Conservation (phyloP, 1,140 invertebrate genomes). For the Cotesia vestalis region DNA sequence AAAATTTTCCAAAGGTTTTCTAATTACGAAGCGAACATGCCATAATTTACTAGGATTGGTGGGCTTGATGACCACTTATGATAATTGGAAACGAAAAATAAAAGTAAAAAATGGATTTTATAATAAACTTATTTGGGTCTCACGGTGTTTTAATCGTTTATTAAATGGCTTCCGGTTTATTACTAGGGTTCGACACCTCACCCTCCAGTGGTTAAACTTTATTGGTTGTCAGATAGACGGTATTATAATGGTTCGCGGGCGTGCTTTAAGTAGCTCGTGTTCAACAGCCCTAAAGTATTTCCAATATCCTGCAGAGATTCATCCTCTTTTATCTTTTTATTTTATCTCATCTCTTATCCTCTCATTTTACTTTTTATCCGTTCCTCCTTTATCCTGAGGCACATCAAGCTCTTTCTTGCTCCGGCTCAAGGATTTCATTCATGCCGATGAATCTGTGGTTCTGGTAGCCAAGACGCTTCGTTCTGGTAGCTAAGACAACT, state of each 20-base stretch:
- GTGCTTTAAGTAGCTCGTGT: slow-evolving; percentile 59
- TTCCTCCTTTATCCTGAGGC: slow-evolving; percentile 30
- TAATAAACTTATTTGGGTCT: no score
- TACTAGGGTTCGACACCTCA: not conserved
- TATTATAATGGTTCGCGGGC: slow-evolving; percentile 57
- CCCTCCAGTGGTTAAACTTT: slow-evolving; percentile 40
- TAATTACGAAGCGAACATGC: no score
- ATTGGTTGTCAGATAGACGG: slow-evolving; percentile 50
- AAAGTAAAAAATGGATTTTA: no score
- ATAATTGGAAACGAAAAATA: no score
- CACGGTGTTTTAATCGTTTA: no score
- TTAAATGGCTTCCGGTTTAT: no score
- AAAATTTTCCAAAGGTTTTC: no score
- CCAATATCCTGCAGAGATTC: slow-evolving; percentile 63
- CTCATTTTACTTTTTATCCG: slow-evolving; percentile 27
- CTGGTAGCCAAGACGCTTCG: slow-evolving; percentile 45
- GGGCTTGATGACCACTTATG: no score
- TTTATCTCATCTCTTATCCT: slow-evolving; percentile 30
- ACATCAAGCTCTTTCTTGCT: slow-evolving; percentile 18
- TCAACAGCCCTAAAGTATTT: slow-evolving; percentile 63
- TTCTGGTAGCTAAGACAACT: not conserved
- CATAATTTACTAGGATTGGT: no score
- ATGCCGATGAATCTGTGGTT: slow-evolving; percentile 45
- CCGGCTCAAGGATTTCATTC: slow-evolving; percentile 52
- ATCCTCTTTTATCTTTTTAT: slow-evolving; percentile 35